Evolutionary conservation across 2,113 vertebrate genomes (phyloP).

Genomic region (Hippocampus mohnikei): DNA sequence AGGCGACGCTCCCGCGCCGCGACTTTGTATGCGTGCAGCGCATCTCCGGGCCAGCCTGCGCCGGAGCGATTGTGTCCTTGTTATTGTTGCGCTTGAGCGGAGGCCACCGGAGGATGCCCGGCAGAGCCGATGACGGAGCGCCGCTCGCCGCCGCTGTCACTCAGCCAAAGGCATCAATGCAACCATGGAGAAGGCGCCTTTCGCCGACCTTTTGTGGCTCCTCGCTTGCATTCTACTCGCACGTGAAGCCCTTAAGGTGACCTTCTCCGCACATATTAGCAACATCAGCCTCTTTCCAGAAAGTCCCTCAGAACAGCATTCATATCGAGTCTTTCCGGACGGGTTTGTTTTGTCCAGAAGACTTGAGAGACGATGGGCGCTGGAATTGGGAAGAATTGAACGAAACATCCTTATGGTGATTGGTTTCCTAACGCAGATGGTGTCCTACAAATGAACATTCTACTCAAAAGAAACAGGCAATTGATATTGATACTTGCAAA

Average conservation of each 20-base stretch:
- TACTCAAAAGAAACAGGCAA: too few species aligned
- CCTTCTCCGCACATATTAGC: neutral
- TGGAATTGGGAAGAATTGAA: too few species aligned
- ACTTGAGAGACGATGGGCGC: neutral
- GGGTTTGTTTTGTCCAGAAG: neutral
- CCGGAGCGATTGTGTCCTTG: conserved; percentile 64
- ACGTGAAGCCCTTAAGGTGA: neutral
- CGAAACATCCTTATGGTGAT: too few species aligned
- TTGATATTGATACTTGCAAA: too few species aligned
- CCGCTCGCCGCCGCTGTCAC: conserved; percentile 44
- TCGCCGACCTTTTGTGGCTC: conserved; percentile 4
- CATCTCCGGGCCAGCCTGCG: conserved; percentile 29
- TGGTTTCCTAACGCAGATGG: too few species aligned
- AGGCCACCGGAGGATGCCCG: conserved; percentile 55
- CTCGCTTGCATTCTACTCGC: neutral
- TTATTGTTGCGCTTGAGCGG: conserved; percentile 62
- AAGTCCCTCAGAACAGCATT: neutral
- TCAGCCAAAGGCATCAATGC: conserved; percentile 40
- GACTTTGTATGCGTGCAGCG: conserved; percentile 23
- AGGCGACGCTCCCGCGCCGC: neutral
- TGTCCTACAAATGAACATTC: too few species aligned
- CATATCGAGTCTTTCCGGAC: neutral
- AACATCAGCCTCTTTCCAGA: neutral
- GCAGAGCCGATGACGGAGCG: conserved; percentile 63
- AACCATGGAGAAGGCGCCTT: conserved; percentile 34